Evolutionary conservation across 2,113 vertebrate species (phyloP).

Genomic region (Xiphias gladius): DNA sequence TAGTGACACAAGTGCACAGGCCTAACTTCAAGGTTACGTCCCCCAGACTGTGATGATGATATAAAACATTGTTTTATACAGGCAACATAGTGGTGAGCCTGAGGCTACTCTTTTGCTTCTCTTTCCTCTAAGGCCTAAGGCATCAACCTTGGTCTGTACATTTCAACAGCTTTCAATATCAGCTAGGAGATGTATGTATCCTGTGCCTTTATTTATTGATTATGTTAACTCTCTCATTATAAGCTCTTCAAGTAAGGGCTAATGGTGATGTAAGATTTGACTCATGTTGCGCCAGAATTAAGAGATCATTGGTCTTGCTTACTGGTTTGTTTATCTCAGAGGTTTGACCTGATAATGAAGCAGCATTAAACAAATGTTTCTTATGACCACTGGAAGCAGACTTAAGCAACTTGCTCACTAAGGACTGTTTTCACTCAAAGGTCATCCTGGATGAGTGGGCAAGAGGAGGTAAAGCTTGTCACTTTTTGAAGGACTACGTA

Average conservation of each 20-base stretch:
- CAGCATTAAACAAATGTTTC: constrained; percentile 57
- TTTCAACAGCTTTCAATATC: constrained; percentile 25
- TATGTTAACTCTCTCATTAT: not conserved
- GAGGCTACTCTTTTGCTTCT: constrained; percentile 54
- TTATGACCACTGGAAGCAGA: constrained; percentile 32
- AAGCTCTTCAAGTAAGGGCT: not conserved
- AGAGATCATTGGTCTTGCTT: not conserved
- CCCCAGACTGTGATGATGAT: constrained; percentile 12
- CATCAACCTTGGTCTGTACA: constrained; percentile 23
- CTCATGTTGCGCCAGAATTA: not conserved
- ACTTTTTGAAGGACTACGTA: constrained; percentile 82
- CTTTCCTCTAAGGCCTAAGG: constrained; percentile 56
- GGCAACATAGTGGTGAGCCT: constrained; percentile 24
- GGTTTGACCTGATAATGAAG: constrained; percentile 20
- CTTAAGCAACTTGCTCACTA: constrained; percentile 60
- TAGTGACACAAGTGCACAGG: constrained; percentile 5
- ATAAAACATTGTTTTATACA: constrained; percentile 11
- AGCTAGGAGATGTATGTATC: constrained; percentile 11
- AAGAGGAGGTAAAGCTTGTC: constrained; percentile 72
- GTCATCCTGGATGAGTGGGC: constrained; percentile 70
- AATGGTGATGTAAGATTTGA: not conserved
- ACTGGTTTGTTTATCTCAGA: constrained; percentile 32
- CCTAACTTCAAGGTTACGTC: not conserved
- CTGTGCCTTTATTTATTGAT: constrained; percentile 24
- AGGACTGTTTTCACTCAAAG: constrained; percentile 75